Evolutionary conservation across 1,140 invertebrate species (phyloP).

Genomic region (Cyclina sinensis): DNA sequence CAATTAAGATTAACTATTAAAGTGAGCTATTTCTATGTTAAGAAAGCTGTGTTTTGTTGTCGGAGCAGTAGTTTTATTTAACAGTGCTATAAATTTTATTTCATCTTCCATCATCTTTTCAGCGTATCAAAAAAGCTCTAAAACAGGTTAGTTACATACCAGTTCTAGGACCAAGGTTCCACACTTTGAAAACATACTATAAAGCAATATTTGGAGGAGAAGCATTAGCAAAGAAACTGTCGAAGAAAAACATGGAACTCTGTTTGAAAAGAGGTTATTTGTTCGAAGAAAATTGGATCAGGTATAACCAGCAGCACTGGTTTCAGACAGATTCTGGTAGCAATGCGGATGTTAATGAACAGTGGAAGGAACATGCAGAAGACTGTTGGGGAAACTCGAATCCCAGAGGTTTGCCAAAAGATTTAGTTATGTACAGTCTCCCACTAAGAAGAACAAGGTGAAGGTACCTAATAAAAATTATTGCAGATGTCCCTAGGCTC

Average conservation of each 20-base stretch:
- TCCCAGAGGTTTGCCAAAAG: no score
- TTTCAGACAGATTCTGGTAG: neutral
- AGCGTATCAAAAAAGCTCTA: slow-evolving; percentile 20
- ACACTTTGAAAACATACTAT: slow-evolving; percentile 63
- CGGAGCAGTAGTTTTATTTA: no score
- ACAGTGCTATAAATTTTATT: no score
- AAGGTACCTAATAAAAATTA: no score
- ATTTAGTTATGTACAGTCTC: neutral
- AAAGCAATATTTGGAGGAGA: neutral
- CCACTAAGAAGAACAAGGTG: neutral
- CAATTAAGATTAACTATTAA: no score
- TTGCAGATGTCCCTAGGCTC: no score
- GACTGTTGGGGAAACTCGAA: neutral
- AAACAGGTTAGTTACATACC: slow-evolving; percentile 1
- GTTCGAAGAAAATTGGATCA: slow-evolving; percentile 7
- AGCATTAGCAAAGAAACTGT: neutral
- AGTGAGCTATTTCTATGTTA: no score
- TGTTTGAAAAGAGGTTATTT: slow-evolving; percentile 1
- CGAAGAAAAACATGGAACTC: neutral
- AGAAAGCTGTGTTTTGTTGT: no score
- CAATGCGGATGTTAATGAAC: neutral
- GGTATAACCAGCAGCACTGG: neutral
- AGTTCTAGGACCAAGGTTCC: slow-evolving; percentile 54
- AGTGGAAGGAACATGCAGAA: slow-evolving; percentile 24
- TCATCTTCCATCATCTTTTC: neutral